Evolutionary conservation across 92 coral and sea anemone genomes (phyloP).

Genomic region (Heliopora coerulea): DNA sequence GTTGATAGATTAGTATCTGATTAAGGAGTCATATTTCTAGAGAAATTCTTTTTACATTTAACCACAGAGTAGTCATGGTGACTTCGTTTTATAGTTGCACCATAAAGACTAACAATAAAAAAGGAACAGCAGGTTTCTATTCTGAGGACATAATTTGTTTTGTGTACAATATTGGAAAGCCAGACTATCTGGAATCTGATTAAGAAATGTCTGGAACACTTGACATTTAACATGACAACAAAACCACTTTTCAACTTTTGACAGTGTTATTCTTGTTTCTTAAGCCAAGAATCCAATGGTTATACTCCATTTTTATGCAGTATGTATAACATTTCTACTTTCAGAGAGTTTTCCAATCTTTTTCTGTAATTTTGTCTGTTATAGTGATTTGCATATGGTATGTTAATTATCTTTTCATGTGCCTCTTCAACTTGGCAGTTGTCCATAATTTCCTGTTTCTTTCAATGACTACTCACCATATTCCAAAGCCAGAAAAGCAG

Average conservation of each 20-base stretch:
- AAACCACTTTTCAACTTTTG: not conserved
- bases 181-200: conserved; percentile 9
- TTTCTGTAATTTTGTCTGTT: not conserved
- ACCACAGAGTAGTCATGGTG: no score
- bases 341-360: no score
- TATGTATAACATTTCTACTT: no score
- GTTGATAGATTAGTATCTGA: not conserved
- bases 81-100: no score
- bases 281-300: no score
- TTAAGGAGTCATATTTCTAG: no score
- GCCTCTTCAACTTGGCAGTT: not conserved
- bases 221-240: not conserved
- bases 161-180: not conserved
- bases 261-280: not conserved
- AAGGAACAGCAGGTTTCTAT: not conserved
- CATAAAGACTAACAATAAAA: no score
- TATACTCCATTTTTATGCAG: no score
- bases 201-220: conserved; percentile 13
- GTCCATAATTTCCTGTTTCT: conserved; percentile 1
- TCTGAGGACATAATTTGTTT: not conserved
- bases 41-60: no score
- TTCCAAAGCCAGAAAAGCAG: not conserved
- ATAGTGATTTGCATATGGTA: conserved; percentile 11
- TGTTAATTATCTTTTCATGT: not conserved
- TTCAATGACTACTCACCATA: not conserved